Conservation (phyloP, 2,113 vertebrate species). For the Panthera tigris region DNA sequence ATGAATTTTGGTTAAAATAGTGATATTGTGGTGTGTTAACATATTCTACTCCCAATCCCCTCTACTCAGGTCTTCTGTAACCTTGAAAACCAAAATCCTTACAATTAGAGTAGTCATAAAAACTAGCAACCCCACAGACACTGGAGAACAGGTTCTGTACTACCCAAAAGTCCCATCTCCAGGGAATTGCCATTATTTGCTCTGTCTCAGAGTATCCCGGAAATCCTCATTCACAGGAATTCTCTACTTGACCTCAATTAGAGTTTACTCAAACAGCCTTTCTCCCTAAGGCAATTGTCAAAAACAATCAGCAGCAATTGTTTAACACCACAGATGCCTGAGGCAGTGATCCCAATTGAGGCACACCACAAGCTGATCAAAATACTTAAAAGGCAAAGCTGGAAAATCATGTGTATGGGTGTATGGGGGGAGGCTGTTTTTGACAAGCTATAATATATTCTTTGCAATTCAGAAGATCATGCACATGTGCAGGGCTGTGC, state of each 20-base stretch:
- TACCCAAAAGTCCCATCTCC: background rate
- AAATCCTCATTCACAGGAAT: background rate
- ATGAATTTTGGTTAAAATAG: background rate
- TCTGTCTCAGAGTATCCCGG: background rate
- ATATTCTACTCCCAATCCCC: background rate
- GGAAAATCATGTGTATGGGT: background rate
- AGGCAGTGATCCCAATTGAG: background rate
- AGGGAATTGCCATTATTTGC: background rate
- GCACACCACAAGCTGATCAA: background rate
- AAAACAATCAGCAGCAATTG: background rate
- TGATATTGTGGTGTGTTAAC: background rate
- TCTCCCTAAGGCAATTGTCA: background rate
- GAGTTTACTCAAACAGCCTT: background rate
- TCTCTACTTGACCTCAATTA: background rate
- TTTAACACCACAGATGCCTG: background rate
- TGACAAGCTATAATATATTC: background rate
- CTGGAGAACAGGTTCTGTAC: background rate
- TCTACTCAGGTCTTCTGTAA: background rate
- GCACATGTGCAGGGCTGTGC: background rate
- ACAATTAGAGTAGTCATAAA: background rate
- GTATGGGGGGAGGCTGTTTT: background rate
- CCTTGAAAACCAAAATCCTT: background rate
- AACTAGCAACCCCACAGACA: background rate
- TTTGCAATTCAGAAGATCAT: background rate
- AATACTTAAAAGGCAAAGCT: conserved; percentile 16